Evolutionary conservation across 2,888 invertebrate genomes (phyloP).

Genomic region (Miltochrista miniata): DNA sequence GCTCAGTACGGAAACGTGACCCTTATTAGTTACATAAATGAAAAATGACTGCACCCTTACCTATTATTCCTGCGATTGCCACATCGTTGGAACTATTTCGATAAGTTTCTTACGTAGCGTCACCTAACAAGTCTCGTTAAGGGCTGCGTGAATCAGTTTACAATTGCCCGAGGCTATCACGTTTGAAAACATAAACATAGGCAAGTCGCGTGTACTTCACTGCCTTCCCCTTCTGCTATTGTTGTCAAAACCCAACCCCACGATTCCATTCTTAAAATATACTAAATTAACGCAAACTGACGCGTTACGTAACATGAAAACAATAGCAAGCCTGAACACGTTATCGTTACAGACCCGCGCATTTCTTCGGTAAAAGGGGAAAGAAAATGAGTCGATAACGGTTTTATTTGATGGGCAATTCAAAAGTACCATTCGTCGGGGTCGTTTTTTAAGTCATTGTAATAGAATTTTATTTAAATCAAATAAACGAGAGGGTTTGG

Average conservation of each 20-base stretch:
- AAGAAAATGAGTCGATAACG: slow-evolving; percentile 59
- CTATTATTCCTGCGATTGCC: slow-evolving; percentile 34
- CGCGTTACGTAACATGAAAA: slow-evolving; percentile 44
- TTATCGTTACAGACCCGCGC: slow-evolving; percentile 32
- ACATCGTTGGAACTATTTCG: too few relatives aligned
- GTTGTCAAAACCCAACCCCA: slow-evolving; percentile 25
- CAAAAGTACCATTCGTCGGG: slow-evolving; percentile 43
- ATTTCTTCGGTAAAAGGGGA: slow-evolving; percentile 43
- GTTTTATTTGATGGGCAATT: slow-evolving; percentile 53
- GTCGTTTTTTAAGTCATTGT: slow-evolving; percentile 47
- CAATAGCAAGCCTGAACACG: slow-evolving; percentile 39
- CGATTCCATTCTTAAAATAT: slow-evolving; percentile 29
- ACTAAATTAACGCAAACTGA: slow-evolving; percentile 39
- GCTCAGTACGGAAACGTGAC: slow-evolving; percentile 14
- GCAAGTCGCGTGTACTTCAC: slow-evolving; percentile 48
- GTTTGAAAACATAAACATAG: slow-evolving; percentile 41
- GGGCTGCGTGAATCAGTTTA: slow-evolving; percentile 46
- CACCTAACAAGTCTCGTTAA: slow-evolving; percentile 13
- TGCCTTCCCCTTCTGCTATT: slow-evolving; percentile 41
- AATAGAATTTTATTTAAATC: slow-evolving; percentile 47
- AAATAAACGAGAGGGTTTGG: slow-evolving; percentile 29
- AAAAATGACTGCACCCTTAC: slow-evolving; percentile 43
- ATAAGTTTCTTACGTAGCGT: slow-evolving; percentile 34
- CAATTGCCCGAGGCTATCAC: slow-evolving; percentile 50
- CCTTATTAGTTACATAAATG: slow-evolving; percentile 29